A percentile compares a stretch with the other conserved stretches of the same genome.
Evolutionary conservation across 2,797 vertebrate genomes (phyloP).

Genomic region (Cynodonichthys magdalenae): DNA sequence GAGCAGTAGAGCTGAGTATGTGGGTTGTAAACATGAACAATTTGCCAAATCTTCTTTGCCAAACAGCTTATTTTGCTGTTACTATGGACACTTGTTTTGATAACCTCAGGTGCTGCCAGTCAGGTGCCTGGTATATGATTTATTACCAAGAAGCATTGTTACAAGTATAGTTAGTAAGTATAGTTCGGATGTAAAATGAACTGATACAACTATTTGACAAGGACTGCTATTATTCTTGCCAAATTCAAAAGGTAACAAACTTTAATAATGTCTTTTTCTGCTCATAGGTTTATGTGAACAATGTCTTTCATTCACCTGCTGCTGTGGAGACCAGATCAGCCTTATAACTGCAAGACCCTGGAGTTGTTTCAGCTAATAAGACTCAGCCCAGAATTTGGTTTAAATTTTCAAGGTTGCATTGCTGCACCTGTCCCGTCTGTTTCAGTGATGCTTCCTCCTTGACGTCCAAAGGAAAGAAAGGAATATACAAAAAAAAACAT

Average conservation of each 20-base stretch:
- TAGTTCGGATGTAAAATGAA: not conserved
- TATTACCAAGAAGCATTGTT: not conserved
- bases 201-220: not conserved
- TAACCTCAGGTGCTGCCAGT: too few relatives aligned
- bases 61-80: too few relatives aligned
- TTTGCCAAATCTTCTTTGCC: too few relatives aligned
- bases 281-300: conserved; percentile 45
- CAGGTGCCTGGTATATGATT: too few relatives aligned
- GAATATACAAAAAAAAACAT: conserved; percentile 18
- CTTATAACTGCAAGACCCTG: conserved; percentile 33
- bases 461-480: conserved; percentile 36
- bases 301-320: conserved; percentile 50
- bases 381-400: conserved; percentile 41
- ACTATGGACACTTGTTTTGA: too few relatives aligned
- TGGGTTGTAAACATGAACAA: too few relatives aligned
- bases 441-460: conserved; percentile 46
- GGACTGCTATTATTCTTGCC: not conserved
- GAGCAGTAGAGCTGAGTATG: too few relatives aligned
- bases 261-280: conserved; percentile 38
- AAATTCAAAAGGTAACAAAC: not conserved
- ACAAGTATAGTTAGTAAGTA: too few relatives aligned
- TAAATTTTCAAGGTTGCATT: conserved; percentile 49
- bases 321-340: conserved; percentile 51
- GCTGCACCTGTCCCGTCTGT: conserved; percentile 39
- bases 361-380: conserved; percentile 37